phyloP scores from a whole-genome alignment of 2,113 vertebrate genomes.

The Felis catus region DNA sequence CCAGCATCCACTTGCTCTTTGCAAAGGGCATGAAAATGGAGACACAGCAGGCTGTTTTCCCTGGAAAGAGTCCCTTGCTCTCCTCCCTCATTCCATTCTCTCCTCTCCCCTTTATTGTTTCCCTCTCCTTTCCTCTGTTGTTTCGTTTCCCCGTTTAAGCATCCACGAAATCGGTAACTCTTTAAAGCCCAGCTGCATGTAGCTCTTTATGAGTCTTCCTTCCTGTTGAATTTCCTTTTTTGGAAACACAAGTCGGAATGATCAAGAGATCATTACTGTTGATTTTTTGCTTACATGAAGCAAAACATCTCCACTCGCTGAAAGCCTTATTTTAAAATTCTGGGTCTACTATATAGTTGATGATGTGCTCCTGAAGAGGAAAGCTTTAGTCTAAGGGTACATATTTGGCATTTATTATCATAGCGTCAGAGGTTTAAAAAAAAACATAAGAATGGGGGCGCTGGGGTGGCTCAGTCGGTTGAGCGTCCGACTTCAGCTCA shows the following conservation, averaged over 20 bases:
- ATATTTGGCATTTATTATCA: neutral
- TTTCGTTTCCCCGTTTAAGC: neutral
- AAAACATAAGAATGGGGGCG: neutral
- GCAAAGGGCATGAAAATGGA: neutral
- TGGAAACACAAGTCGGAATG: neutral
- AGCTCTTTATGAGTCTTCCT: neutral
- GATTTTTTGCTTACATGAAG: neutral
- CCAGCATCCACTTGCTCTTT: neutral
- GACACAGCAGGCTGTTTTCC: neutral
- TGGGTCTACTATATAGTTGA: neutral
- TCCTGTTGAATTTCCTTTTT: neutral
- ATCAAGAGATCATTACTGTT: neutral
- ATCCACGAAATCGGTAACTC: neutral
- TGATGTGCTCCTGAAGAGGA: neutral
- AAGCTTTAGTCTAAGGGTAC: rapidly evolving
- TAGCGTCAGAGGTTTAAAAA: neutral
- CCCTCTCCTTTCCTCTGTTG: neutral
- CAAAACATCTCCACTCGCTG: neutral
- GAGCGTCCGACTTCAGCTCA: neutral
- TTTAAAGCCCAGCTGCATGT: neutral
- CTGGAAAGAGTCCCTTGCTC: too few species aligned
- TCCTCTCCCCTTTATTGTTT: neutral
- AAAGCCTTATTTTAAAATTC: neutral
- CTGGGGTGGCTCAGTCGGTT: neutral
- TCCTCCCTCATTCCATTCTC: neutral